Evolutionary conservation across 2,888 invertebrate genomes (phyloP).

Genomic region (Clostera curtula): DNA sequence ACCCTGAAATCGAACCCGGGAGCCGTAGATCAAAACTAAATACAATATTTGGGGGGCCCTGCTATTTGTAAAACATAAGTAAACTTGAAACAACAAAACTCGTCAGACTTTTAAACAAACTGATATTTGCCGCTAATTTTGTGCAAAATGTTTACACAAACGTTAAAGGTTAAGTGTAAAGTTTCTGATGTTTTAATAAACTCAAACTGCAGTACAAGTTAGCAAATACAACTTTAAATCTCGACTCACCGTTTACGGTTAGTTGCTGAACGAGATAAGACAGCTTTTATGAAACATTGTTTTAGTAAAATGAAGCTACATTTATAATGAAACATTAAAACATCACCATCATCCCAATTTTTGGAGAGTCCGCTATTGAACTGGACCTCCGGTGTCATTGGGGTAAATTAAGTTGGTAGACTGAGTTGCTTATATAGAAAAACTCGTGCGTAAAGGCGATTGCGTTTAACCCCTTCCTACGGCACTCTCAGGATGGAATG

Average conservation of each 20-base stretch:
- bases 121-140: conserved; percentile 1
- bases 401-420: too few species aligned
- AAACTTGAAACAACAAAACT: not conserved
- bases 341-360: too few species aligned
- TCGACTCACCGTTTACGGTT: conserved; percentile 4
- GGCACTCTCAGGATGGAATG: too few species aligned
- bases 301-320: conserved; percentile 10
- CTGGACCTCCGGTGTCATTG: too few species aligned
- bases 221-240: conserved; percentile 3
- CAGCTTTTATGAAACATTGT: conserved; percentile 7
- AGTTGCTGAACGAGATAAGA: conserved; percentile 9
- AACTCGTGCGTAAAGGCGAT: too few species aligned
- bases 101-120: not conserved
- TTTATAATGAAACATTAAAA: conserved; percentile 7
- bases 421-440: too few species aligned
- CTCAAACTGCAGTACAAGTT: not conserved
- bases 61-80: not conserved
- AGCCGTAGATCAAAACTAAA: too few species aligned
- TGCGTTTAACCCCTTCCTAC: too few species aligned
- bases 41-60: too few species aligned
- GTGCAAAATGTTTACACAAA: not conserved
- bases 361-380: too few species aligned
- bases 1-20: too few species aligned
- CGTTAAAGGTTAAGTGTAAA: conserved; percentile 1
- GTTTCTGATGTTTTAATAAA: conserved; percentile 2